Conservation (phyloP, 2,113 vertebrate species). For the Ivindomyrus marchei region DNA sequence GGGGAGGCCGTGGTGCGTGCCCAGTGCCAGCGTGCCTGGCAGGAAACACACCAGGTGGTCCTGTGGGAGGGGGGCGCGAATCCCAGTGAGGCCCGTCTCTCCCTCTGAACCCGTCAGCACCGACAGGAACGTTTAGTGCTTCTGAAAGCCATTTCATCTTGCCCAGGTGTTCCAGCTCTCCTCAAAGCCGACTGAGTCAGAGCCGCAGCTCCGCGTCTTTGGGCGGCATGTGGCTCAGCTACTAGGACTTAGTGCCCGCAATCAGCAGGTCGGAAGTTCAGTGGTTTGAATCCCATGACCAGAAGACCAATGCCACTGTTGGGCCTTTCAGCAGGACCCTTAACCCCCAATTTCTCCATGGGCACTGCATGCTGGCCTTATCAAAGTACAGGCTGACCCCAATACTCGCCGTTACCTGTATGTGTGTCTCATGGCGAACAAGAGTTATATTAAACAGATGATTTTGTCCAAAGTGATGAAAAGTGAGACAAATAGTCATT, state of each 20-base stretch:
- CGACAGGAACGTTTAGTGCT: neutral
- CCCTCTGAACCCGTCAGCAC: neutral
- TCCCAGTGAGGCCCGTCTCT: neutral
- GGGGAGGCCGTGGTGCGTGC: conserved; percentile 76
- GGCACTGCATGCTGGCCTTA: neutral
- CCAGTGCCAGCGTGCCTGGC: conserved; percentile 86
- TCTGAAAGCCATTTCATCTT: neutral
- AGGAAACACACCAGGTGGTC: conserved; percentile 97
- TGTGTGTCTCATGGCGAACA: neutral
- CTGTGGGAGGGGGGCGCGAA: conserved; percentile 47
- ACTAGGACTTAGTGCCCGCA: neutral
- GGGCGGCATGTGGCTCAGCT: neutral
- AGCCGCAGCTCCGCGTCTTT: neutral
- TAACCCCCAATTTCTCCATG: neutral
- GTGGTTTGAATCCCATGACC: neutral
- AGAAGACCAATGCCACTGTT: neutral
- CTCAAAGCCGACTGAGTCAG: neutral
- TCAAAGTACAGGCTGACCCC: neutral
- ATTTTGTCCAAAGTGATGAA: neutral
- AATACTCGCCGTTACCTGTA: neutral
- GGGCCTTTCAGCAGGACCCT: neutral
- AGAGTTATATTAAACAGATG: neutral
- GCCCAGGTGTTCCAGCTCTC: neutral
- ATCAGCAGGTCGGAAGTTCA: neutral
- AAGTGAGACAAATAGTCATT: neutral